Evolutionary conservation across 2,888 invertebrate genomes (phyloP).

Genomic region (Eupithecia centaureata): DNA sequence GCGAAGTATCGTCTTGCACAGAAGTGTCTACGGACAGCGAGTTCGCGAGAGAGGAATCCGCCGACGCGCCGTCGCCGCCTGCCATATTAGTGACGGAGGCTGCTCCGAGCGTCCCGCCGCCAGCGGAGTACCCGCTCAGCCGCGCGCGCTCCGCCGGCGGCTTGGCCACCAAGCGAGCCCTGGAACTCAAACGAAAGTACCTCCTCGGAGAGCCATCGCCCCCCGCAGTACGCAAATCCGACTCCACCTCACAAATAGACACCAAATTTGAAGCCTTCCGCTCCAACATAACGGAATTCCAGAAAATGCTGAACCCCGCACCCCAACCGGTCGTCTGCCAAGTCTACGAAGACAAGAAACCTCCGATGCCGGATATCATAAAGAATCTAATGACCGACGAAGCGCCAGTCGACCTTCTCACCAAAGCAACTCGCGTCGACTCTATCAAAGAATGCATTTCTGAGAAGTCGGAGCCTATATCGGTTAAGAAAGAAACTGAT

Average conservation of each 20-base stretch:
- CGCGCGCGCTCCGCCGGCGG: constrained; percentile 94
- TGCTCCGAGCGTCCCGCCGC: constrained; percentile 89
- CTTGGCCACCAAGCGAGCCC: constrained; percentile 92
- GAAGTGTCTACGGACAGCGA: constrained; percentile 97
- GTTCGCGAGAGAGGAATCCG: constrained; percentile 92
- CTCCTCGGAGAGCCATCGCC: constrained; percentile 89
- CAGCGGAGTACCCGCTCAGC: constrained; percentile 89
- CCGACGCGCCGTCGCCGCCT: constrained; percentile 87
- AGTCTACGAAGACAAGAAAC: constrained; percentile 68
- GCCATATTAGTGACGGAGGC: constrained; percentile 90
- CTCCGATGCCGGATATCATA: constrained; percentile 86
- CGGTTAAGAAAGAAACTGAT: constrained; percentile 59
- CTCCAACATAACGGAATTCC: constrained; percentile 94
- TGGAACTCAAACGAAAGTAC: constrained; percentile 94
- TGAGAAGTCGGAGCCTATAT: constrained; percentile 82
- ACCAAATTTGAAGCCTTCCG: constrained; percentile 93
- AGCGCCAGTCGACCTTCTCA: constrained; percentile 73
- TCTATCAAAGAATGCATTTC: constrained; percentile 71
- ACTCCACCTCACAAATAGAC: constrained; percentile 92
- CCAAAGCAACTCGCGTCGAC: constrained; percentile 57
- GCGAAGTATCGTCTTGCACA: constrained; percentile 92
- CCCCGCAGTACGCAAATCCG: constrained; percentile 90
- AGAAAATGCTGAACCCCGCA: constrained; percentile 92
- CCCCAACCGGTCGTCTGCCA: constrained; percentile 69
- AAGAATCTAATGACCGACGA: constrained; percentile 68